Percentiles rank a stretch among this genome's conserved stretches.
Conservation (phyloP, 2,888 invertebrate species). For the Drosophila robusta region DNA sequence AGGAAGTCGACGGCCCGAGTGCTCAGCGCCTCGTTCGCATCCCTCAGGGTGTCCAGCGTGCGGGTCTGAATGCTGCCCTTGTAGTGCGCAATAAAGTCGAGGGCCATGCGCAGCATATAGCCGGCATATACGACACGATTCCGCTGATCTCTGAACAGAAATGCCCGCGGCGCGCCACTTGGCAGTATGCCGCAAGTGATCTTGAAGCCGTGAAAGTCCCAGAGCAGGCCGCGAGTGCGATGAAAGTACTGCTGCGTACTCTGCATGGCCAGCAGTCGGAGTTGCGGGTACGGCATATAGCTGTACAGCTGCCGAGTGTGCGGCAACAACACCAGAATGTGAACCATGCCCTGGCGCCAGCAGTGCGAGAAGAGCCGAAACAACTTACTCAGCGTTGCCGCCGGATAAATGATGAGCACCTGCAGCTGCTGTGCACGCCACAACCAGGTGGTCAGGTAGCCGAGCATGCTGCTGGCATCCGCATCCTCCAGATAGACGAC, state of each 20-base stretch:
- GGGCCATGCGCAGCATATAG: constrained; percentile 59
- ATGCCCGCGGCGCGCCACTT: constrained; percentile 57
- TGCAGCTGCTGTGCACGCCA: constrained; percentile 62
- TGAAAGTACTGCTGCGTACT: constrained; percentile 41
- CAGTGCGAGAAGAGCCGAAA: constrained; percentile 54
- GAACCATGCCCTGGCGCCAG: constrained; percentile 63
- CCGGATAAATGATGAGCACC: constrained; percentile 53
- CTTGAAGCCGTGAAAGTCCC: constrained; percentile 57
- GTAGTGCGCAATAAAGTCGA: constrained; percentile 62
- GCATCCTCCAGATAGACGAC: constrained; percentile 48
- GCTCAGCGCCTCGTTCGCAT: constrained; percentile 39
- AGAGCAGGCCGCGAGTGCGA: constrained; percentile 28
- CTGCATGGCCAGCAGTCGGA: constrained; percentile 34
- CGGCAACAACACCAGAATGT: constrained; percentile 47
- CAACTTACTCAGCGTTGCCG: constrained; percentile 18
- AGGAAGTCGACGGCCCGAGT: constrained; percentile 55
- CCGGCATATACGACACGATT: constrained; percentile 54
- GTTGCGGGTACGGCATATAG: constrained; percentile 62
- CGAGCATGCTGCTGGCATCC: constrained; percentile 1
- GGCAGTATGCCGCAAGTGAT: constrained; percentile 47
- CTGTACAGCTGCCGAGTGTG: constrained; percentile 38
- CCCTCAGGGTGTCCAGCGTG: constrained; percentile 11
- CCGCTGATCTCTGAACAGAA: constrained; percentile 51
- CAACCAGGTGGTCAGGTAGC: constrained; percentile 56
- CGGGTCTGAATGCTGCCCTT: constrained; percentile 57